A percentile compares a stretch with the other conserved stretches of the same genome.
Evolutionary conservation across 2,113 vertebrate genomes (phyloP).

Genomic region (Romanogobio albipinnatus): DNA sequence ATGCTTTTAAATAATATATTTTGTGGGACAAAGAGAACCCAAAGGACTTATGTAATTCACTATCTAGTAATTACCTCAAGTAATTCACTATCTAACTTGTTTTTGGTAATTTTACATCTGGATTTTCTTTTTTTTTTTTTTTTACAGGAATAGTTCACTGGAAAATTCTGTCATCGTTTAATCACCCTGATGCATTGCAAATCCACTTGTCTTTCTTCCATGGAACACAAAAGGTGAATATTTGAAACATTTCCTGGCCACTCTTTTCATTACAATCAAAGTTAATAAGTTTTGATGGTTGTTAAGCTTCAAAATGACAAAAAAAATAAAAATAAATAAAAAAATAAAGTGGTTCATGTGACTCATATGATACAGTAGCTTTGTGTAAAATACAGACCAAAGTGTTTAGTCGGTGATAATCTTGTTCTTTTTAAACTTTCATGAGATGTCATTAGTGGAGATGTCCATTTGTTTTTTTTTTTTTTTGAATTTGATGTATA

Average conservation of each 20-base stretch:
- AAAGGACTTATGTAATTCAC: background rate
- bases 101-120: background rate
- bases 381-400: too few relatives aligned
- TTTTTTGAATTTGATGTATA: background rate
- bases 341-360: background rate
- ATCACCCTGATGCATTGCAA: background rate
- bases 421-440: background rate
- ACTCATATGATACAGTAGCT: too few relatives aligned
- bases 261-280: background rate
- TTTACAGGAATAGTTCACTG: background rate
- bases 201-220: background rate
- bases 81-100: background rate
- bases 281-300: background rate
- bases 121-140: background rate
- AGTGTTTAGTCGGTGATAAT: background rate
- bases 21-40: background rate
- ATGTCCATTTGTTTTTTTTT: background rate
- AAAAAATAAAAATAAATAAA: background rate
- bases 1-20: background rate
- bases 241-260: background rate
- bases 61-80: too few relatives aligned
- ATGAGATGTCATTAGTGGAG: background rate
- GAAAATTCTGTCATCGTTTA: background rate
- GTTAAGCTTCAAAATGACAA: background rate
- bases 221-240: background rate